Base-by-base conservation (phyloP, 2,113 vertebrate genomes). In the Macrotus californicus region DNA sequence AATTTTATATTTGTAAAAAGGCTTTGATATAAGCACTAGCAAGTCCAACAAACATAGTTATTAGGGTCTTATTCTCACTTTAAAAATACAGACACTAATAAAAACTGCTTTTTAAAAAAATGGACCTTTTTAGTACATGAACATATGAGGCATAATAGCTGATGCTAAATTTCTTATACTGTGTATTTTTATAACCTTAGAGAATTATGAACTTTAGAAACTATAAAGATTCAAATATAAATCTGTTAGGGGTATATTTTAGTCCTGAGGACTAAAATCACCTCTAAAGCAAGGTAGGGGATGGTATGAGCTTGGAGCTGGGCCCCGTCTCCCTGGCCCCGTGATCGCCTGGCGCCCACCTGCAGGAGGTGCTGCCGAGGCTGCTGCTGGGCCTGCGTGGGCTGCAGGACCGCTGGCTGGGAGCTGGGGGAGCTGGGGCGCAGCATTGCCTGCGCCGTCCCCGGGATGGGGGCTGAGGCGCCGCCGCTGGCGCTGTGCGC, bases 371-470 rank as follows among this genome's bases (percentile, higher is more conserved):
- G 97, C 80, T 97, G 98, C 4, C 97, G 92, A 26, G 46, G 98
- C 96, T 97, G 98, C 90, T 97, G 98, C 94, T 96, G 98, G 61
- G 97, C 97, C 97, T 98, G 98, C 91, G 98, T 96, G 76, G 98
- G 97, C 96, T 98, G 98, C 97, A 98, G 96, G 93, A 98, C 94
- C 5, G 98, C 94, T 12, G 97, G 92, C 95, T 98, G 98, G 6
- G 98, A 89, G 48, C 96, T 46, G 64, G 98, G 26, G 82, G 98
- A 98, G 77, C 97, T 97, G 91, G 98, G 98, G 76, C 98, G 98
- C 93, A 98, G 97, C 89, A 98, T 98, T 1, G 98, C 97, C 97
- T 98, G 98, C 82, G 98, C 98, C 98, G 98, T 99, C 95, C 98
- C 97, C 88, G 98, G 89, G 1, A 99, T 85, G 1, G 98, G 98